Evolutionary conservation across 2,888 invertebrate genomes (phyloP), one percentile per base, ranked within the genome.

Genomic region (Lasius fuliginosus): DNA sequence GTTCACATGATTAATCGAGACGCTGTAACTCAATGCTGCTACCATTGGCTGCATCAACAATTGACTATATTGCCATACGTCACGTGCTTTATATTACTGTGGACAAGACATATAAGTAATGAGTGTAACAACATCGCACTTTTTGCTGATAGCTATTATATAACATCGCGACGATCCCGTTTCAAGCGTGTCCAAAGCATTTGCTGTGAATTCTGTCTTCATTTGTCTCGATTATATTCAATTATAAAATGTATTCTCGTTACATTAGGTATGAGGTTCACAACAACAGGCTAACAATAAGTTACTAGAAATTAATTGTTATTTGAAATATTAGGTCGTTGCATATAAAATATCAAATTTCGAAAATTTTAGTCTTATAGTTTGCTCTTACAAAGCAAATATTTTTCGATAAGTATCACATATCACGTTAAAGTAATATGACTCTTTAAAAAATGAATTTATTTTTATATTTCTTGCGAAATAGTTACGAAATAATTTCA

Each of bases 11-110:
- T 23, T 74, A 74, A 49, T n/a, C 60, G 30, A 65, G 42, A 62
- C n/a, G 15, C 33, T 76, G 33, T 23, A 64, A 15, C 46, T 62
- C 9, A 9, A 58, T n/a, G 42, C 15, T 62, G n/a, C 1, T 23
- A 53, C 4, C n/a, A 65, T 65, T 65, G 33, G 18, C 46, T 46
- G 36, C 49, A 36, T 49, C 46, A 30, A 65, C n/a, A 15, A 18
- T 36, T 33, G 33, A 15, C 30, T 15, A 8, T 30, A 18, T 76
- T 46, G 12, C 23, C 23, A 12, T 65, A 49, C 33, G 11, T 65
- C 56, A 40, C 27, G 53, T 77, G 68, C 18, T 53, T 77, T 77
- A 27, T 76, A 46, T 83, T 82, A 64, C 67, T 73, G 33, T 42
- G 62, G 42, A 74, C 5, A 33, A 58, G 12, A 40, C 75, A 67